Evolutionary conservation across 2,113 vertebrate genomes (phyloP).

Genomic region (Siniperca chuatsi): DNA sequence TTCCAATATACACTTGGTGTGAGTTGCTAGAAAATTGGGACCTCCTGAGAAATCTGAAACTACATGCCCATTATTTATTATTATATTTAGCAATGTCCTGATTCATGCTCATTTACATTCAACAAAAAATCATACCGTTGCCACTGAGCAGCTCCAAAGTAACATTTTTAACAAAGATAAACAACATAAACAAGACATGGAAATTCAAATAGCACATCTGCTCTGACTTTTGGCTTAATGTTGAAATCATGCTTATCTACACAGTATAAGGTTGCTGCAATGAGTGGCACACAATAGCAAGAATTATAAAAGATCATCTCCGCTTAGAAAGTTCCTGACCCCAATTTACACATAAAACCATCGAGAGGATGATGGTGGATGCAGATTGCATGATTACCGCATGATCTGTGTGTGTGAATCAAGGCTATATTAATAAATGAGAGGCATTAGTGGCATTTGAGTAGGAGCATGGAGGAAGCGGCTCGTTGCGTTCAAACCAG

Average conservation of each 20-base stretch:
- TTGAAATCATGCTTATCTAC: conserved; percentile 37
- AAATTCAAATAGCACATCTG: conserved; percentile 29
- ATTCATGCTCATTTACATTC: conserved; percentile 1
- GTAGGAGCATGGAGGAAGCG: neutral
- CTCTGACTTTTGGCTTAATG: conserved; percentile 43
- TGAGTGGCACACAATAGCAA: conserved; percentile 55
- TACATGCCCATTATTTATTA: neutral
- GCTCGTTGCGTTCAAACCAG: conserved; percentile 2
- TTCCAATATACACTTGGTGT: too few relatives aligned
- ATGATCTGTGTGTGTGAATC: conserved; percentile 24
- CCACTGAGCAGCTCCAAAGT: conserved; percentile 1
- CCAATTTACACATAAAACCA: conserved; percentile 70
- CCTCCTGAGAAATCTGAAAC: conserved; percentile 9
- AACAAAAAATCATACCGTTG: neutral
- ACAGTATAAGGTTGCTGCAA: conserved; percentile 21
- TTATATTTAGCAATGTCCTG: conserved; percentile 1
- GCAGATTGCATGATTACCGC: conserved; percentile 28
- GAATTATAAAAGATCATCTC: conserved; percentile 72
- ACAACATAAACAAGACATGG: conserved; percentile 10
- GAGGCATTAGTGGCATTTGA: conserved; percentile 54
- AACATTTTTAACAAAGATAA: neutral
- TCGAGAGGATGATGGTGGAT: conserved; percentile 30
- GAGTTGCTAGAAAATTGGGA: neutral
- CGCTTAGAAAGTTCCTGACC: conserved; percentile 71
- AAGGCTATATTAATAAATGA: conserved; percentile 42